A percentile compares a stretch with the other conserved stretches of the same genome.
phyloP scores from a whole-genome alignment of 2,888 invertebrate genomes.

The Meandrusa payeni region DNA sequence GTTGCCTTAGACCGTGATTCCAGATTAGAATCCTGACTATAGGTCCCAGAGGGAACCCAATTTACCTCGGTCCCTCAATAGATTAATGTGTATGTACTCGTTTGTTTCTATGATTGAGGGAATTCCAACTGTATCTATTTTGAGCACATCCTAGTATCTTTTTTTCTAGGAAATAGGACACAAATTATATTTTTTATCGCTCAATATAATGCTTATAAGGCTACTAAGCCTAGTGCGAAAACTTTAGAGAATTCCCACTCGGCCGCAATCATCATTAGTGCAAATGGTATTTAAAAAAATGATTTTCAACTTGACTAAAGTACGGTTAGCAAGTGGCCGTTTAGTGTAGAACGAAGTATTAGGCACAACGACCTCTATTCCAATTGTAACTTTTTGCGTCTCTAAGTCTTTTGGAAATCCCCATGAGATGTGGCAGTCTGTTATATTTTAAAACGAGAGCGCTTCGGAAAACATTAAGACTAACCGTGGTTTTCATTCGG shows the following conservation, averaged over 20 bases:
- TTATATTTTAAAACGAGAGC: constrained; percentile 31
- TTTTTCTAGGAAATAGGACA: too few relatives aligned
- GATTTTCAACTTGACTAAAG: constrained; percentile 2
- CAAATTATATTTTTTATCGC: not conserved
- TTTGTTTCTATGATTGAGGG: too few relatives aligned
- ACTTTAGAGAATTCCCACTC: constrained; percentile 1
- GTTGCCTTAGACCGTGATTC: too few relatives aligned
- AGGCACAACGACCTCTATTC: constrained; percentile 51
- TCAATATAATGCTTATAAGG: too few relatives aligned
- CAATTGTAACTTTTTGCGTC: constrained; percentile 49
- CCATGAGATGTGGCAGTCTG: constrained; percentile 41
- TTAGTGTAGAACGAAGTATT: constrained; percentile 21
- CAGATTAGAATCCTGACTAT: too few relatives aligned
- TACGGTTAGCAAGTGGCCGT: constrained; percentile 24
- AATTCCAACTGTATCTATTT: too few relatives aligned
- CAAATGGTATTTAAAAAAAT: constrained; percentile 14
- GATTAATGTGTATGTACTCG: too few relatives aligned
- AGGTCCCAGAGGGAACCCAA: too few relatives aligned
- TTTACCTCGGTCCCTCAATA: too few relatives aligned
- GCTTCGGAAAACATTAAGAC: constrained; percentile 7
- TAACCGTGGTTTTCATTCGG: too few relatives aligned
- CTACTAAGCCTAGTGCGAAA: not conserved
- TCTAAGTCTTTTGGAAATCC: constrained; percentile 50
- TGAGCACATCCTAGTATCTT: too few relatives aligned
- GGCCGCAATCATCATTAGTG: constrained; percentile 18